Percentiles rank a stretch among this genome's conserved stretches.
Evolutionary conservation across 2,797 vertebrate species (phyloP).

Genomic region (Silurus aristotelis): DNA sequence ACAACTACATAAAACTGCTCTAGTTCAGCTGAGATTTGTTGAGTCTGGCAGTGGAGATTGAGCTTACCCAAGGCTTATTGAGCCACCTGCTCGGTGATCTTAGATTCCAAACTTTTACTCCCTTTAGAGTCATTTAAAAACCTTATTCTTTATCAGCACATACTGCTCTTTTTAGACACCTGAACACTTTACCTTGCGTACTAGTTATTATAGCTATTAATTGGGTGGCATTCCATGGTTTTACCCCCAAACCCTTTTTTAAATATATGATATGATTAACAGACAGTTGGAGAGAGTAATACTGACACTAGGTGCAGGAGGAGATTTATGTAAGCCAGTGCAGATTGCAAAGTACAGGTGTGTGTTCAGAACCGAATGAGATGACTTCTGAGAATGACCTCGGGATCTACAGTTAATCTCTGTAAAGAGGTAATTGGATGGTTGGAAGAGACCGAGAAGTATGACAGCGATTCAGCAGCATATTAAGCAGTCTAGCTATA

Average conservation of each 20-base stretch:
- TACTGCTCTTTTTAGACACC: not conserved
- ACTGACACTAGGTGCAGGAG: not conserved
- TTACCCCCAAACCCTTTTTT: not conserved
- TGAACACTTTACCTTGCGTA: not conserved
- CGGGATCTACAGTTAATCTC: constrained; percentile 7
- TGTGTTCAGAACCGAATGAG: constrained; percentile 12
- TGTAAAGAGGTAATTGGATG: constrained; percentile 1
- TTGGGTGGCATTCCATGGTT: not conserved
- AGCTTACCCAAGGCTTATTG: constrained; percentile 29
- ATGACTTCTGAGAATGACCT: constrained; percentile 14
- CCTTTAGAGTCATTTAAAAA: not conserved
- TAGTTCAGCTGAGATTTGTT: constrained; percentile 13
- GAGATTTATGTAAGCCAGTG: constrained; percentile 13
- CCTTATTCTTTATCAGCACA: not conserved
- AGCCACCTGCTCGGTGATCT: constrained; percentile 43
- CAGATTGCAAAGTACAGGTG: constrained; percentile 4
- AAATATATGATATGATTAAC: not conserved
- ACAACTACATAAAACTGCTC: constrained; percentile 17
- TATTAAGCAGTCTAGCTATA: not conserved
- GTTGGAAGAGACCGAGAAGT: not conserved
- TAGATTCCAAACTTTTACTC: constrained; percentile 17
- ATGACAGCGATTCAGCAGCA: constrained; percentile 6
- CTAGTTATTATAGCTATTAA: not conserved
- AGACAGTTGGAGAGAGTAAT: not conserved
- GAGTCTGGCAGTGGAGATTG: constrained; percentile 12